phyloP scores from a whole-genome alignment of 2,888 invertebrate genomes.

The Leptopilina syphax region DNA sequence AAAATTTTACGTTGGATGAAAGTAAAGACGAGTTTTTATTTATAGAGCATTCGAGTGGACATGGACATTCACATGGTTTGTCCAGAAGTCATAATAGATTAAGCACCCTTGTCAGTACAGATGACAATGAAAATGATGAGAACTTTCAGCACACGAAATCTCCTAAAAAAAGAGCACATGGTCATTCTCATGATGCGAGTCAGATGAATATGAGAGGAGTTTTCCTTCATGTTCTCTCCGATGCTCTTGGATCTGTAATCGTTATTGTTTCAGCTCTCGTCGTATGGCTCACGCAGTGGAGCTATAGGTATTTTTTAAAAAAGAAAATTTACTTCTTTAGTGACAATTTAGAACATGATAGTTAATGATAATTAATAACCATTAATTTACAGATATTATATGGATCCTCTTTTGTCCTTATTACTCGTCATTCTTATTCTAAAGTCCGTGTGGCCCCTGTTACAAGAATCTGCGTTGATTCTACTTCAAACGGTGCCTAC shows the following conservation, averaged over 20 bases:
- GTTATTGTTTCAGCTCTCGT: slow-evolving; percentile 91
- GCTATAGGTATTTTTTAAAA: slow-evolving; percentile 78
- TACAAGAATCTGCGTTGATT: slow-evolving; percentile 96
- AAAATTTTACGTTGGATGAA: too few relatives aligned
- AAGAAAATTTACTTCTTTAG: slow-evolving; percentile 15
- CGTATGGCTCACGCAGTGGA: slow-evolving; percentile 89
- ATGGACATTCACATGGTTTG: slow-evolving; percentile 81
- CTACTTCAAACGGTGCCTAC: slow-evolving; percentile 98
- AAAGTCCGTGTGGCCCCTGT: slow-evolving; percentile 93
- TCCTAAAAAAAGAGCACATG: slow-evolving; percentile 73
- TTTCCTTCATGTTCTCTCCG: slow-evolving; percentile 98
- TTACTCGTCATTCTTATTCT: slow-evolving; percentile 91
- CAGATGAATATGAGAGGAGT: slow-evolving; percentile 99
- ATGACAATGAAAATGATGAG: slow-evolving; percentile 86
- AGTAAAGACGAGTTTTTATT: slow-evolving; percentile 10
- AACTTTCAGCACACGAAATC: slow-evolving; percentile 77
- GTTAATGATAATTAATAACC: background rate
- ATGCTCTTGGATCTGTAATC: slow-evolving; percentile 96
- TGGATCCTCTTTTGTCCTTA: slow-evolving; percentile 96
- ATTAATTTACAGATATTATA: slow-evolving; percentile 81
- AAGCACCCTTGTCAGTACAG: slow-evolving; percentile 81
- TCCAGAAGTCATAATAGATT: slow-evolving; percentile 80
- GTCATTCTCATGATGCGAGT: slow-evolving; percentile 82
- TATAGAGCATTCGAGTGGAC: slow-evolving; percentile 86
- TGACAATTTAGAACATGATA: background rate